phyloP scores from a whole-genome alignment of 2,888 invertebrate genomes.

The Galerucella calmariensis region DNA sequence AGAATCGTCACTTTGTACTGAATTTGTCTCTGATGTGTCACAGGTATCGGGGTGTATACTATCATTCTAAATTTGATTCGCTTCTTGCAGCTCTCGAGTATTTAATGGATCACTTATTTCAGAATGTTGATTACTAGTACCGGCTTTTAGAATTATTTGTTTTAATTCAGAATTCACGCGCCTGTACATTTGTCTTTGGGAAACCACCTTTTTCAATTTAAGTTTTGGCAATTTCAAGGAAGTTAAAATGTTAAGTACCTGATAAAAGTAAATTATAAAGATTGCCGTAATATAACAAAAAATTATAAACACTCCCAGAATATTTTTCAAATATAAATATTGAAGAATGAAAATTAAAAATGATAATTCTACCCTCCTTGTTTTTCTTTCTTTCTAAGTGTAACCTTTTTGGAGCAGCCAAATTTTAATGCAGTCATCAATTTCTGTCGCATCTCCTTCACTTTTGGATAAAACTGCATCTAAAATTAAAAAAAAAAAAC shows the following conservation, averaged over 20 bases:
- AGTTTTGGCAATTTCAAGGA: neutral
- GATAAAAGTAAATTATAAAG: slow-evolving; percentile 7
- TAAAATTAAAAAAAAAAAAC: no score
- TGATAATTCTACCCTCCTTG: no score
- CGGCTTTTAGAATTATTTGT: slow-evolving; percentile 2
- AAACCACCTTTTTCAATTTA: slow-evolving; percentile 24
- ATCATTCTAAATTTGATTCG: no score
- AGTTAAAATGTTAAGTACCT: no score
- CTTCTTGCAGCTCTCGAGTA: neutral
- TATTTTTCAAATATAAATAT: slow-evolving; percentile 9
- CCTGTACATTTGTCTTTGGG: slow-evolving; percentile 13
- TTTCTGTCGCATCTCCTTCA: neutral
- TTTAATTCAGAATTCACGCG: neutral
- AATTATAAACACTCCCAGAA: no score
- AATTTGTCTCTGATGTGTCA: no score
- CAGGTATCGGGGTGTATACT: no score
- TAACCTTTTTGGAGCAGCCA: slow-evolving; percentile 22
- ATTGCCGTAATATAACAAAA: slow-evolving; percentile 3
- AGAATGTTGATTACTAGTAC: no score
- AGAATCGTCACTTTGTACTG: no score
- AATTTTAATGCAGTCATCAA: slow-evolving; percentile 16
- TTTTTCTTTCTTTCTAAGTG: no score
- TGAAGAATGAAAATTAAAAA: neutral
- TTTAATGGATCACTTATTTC: slow-evolving; percentile 7
- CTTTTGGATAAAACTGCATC: no score